Percentiles rank a stretch among this genome's conserved stretches.
phyloP scores from a whole-genome alignment of 2,888 invertebrate genomes.

The Hirudinaria manillensis region DNA sequence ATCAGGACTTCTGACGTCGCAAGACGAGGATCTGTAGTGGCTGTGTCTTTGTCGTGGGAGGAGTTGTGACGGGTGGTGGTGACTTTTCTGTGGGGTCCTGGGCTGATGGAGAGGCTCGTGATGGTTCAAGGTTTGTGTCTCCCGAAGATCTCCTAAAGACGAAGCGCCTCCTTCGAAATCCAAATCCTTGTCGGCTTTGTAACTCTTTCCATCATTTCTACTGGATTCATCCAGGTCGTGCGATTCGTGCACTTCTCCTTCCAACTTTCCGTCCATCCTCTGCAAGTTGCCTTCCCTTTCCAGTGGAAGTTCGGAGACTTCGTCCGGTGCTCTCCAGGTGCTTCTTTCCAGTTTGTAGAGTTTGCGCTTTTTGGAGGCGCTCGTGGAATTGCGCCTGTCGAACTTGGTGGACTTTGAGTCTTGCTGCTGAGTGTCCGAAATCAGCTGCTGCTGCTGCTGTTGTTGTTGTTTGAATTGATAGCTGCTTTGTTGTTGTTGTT shows the following conservation, averaged over 20 bases:
- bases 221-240: background rate
- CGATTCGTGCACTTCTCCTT: conserved; percentile 27
- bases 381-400: conserved; percentile 47
- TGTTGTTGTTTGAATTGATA: too few species aligned
- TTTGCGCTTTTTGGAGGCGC: conserved; percentile 54
- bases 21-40: background rate
- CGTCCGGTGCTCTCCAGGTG: conserved; percentile 46
- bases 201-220: background rate
- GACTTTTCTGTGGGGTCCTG: background rate
- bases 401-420: conserved; percentile 31
- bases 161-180: background rate
- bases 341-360: conserved; percentile 52
- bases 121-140: background rate
- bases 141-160: background rate
- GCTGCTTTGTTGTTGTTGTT: background rate
- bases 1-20: background rate
- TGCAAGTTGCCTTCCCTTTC: conserved; percentile 35
- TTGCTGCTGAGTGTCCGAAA: background rate
- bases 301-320: conserved; percentile 43
- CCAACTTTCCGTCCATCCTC: background rate
- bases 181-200: background rate
- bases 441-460: background rate
- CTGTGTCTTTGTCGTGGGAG: background rate
- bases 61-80: background rate
- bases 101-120: background rate